Percentiles rank a stretch among this genome's conserved stretches.
These are phyloP conservation scores for Rhinatrema bivittatum DNA, from an alignment of 2,797 vertebrate species.

Conservation along the genomic window DNA sequence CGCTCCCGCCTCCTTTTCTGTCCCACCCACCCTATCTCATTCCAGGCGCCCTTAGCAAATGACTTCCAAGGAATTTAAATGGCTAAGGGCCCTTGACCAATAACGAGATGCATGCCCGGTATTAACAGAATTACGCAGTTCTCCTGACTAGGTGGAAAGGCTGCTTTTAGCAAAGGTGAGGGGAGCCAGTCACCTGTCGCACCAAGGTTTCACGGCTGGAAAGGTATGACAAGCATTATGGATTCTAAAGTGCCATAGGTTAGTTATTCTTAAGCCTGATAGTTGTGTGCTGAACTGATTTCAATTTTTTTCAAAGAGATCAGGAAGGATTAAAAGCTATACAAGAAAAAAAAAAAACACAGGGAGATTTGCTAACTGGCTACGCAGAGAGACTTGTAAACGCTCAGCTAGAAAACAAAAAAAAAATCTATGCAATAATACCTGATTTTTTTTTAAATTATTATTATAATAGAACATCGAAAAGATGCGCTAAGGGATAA, in stretches of 20 bases:
- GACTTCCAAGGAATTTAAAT: conserved; percentile 60
- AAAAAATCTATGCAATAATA: too few species aligned
- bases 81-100: conserved; percentile 49
- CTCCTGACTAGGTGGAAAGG: conserved; percentile 43
- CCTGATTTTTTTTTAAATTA: too few species aligned
- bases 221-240: conserved; percentile 55
- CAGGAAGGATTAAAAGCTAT: too few species aligned
- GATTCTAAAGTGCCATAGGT: conserved; percentile 12
- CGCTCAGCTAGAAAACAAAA: too few species aligned
- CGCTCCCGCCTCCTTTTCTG: conserved; percentile 28
- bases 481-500: too few species aligned
- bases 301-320: too few species aligned
- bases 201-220: conserved; percentile 21
- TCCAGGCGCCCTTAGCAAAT: conserved; percentile 60
- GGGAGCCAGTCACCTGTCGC: conserved; percentile 34
- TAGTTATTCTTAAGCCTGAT: too few species aligned
- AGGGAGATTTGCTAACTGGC: too few species aligned
- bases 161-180: conserved; percentile 34
- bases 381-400: too few species aligned
- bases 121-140: conserved; percentile 30
- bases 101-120: conserved; percentile 35
- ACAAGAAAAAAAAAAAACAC: too few species aligned
- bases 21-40: conserved; percentile 46
- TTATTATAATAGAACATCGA: too few species aligned
- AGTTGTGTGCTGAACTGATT: too few species aligned